Conservation (phyloP, 2,113 vertebrate genomes). For the Cinclus mexicanus region DNA sequence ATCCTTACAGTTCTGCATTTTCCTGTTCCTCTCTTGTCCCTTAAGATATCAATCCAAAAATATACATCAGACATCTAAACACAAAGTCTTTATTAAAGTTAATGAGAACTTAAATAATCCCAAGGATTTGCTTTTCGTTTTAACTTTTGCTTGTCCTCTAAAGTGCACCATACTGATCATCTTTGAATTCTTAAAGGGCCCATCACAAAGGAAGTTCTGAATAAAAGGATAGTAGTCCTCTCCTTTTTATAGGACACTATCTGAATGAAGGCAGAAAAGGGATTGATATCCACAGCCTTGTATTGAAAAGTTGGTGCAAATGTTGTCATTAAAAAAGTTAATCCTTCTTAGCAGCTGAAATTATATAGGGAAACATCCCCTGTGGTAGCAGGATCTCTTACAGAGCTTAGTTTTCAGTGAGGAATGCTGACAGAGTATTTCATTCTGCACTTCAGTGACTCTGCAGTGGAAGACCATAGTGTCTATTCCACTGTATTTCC, state of each 20-base stretch:
- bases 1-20: background rate
- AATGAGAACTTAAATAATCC: background rate
- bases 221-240: background rate
- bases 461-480: background rate
- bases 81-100: background rate
- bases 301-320: slow-evolving; percentile 13
- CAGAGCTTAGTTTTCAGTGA: background rate
- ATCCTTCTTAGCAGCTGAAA: slow-evolving; percentile 44
- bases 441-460: background rate
- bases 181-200: background rate
- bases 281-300: background rate
- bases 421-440: slow-evolving; percentile 5
- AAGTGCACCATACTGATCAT: background rate
- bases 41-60: background rate
- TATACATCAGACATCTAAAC: background rate
- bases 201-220: background rate
- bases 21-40: background rate
- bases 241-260: background rate
- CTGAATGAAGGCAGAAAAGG: background rate
- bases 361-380: slow-evolving; percentile 38
- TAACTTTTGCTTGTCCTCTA: background rate
- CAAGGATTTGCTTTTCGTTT: background rate
- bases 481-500: background rate
- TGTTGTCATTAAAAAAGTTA: slow-evolving; percentile 14
- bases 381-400: background rate